Evolutionary conservation across 2,888 invertebrate species (phyloP).

Genomic region (Noctua janthe): DNA sequence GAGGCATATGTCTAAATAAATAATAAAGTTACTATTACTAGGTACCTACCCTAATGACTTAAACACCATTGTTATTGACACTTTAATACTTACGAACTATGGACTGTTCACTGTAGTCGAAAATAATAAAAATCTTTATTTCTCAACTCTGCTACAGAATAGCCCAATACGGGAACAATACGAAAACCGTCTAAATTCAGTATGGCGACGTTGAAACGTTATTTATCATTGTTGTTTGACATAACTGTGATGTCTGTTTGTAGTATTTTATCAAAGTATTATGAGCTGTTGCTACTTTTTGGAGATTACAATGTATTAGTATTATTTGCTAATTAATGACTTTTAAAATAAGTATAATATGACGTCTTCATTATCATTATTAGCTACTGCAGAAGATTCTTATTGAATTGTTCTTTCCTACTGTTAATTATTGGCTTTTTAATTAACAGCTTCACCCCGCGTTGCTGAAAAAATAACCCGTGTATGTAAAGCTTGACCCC

Average conservation of each 20-base stretch:
- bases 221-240: conserved; percentile 42
- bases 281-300: conserved; percentile 1
- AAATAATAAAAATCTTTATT: background rate
- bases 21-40: no score
- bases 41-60: no score
- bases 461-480: background rate
- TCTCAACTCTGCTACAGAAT: conserved; percentile 46
- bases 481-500: background rate
- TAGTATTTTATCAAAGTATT: conserved; percentile 40
- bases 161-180: conserved; percentile 54
- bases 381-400: background rate
- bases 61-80: no score
- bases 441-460: no score
- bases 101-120: no score
- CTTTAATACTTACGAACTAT: no score
- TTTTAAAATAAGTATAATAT: background rate
- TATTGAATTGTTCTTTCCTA: background rate
- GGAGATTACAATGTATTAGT: conserved; percentile 35
- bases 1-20: no score
- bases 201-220: conserved; percentile 29
- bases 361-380: background rate
- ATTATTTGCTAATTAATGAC: conserved; percentile 4
- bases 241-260: conserved; percentile 35
- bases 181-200: conserved; percentile 54
- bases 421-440: no score